Evolutionary conservation across 2,888 invertebrate species (phyloP), one percentile per base, ranked within the genome.

Genomic region (Hydrotaea cyrtoneurina): DNA sequence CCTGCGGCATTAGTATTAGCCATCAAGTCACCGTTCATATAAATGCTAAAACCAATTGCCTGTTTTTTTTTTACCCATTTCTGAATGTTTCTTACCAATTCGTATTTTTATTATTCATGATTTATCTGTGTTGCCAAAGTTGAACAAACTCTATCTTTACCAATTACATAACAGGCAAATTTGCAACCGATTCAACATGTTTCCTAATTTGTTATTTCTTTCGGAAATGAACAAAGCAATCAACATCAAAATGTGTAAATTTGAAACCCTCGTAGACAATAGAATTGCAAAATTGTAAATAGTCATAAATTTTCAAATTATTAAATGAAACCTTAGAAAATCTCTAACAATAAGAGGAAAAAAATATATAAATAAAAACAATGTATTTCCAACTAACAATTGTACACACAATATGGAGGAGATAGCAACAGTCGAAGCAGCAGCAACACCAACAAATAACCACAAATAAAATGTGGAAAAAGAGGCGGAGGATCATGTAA

Each of bases 401-500:
- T 76, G 76, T 71, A 76, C 72, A 26, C 13, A 17, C 0, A 50
- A 46, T 17, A 10, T 4, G 10, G 7, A 7, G n/a, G 2, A 10
- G 11, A 36, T 17, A 73, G 15, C 55, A 72, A 46, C 36, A 79
- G 72, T 73, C 77, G 50, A 64, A 73, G 26, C 57, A 62, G 19
- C 71, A 80, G 39, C 64, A 77, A 74, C 78, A 84, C 62, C 59
- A 46, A 83, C 55, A 75, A 55, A 46, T 46, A 82, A 80, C 73
- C 66, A 82, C 53, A 77, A 66, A 59, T 79, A 79, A 84, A 82
- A 80, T 78, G 78, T 78, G 82, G n/a, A 77, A 84, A 84, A 85
- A 82, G 76, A 79, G 85, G 82, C 79, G 85, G 79, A 85, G 79
- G 79, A 85, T 85, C 82, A 82, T 85, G 77, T 82, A 79, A 79